Conservation (phyloP, 1,140 invertebrate genomes). For the Papilio dardanus region DNA sequence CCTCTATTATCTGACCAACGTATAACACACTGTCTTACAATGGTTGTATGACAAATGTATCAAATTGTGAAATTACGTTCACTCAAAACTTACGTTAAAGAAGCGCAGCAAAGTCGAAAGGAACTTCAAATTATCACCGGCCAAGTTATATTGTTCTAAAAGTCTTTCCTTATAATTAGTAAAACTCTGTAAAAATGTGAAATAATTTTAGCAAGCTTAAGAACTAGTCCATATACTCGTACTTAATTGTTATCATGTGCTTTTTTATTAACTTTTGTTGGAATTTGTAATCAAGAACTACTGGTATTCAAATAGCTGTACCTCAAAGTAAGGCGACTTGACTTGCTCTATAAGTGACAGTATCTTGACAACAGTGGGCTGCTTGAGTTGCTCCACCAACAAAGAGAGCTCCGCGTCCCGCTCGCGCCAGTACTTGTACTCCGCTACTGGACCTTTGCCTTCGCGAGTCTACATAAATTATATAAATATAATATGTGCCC, state of each 20-base stretch:
- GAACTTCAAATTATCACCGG: constrained; percentile 93
- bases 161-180: constrained; percentile 81
- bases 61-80: no score
- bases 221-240: no score
- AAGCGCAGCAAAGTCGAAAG: constrained; percentile 90
- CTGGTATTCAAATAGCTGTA: constrained; percentile 15
- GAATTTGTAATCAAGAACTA: no score
- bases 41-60: neutral
- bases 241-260: no score
- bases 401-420: constrained; percentile 88
- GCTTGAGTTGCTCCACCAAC: constrained; percentile 91
- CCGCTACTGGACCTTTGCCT: constrained; percentile 89
- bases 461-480: constrained; percentile 74
- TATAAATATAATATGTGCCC: no score
- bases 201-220: no score
- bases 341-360: constrained; percentile 62
- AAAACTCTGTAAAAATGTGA: constrained; percentile 66
- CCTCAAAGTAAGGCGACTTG: constrained; percentile 57
- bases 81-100: constrained; percentile 87
- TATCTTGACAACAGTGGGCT: constrained; percentile 81
- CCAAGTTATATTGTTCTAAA: constrained; percentile 87
- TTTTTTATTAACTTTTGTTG: no score
- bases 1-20: constrained; percentile 86
- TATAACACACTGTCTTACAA: neutral
- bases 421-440: constrained; percentile 93